Conservation (phyloP, 2,888 invertebrate species). For the Coenonympha glycerion region DNA sequence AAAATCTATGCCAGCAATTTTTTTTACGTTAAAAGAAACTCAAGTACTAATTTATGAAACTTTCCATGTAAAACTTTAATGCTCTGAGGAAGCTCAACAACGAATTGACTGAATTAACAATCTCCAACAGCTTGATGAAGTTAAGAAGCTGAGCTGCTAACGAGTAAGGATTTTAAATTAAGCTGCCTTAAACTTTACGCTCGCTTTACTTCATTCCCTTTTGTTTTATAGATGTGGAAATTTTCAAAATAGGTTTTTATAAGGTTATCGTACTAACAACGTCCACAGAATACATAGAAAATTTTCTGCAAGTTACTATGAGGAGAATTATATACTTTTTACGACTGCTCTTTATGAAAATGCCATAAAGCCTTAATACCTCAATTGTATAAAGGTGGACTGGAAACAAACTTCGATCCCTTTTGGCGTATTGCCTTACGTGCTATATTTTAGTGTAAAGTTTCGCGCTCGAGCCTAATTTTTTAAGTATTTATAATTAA, state of each 20-base stretch:
- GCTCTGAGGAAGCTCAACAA: background rate
- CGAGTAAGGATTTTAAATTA: constrained; percentile 13
- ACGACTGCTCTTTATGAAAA: no score
- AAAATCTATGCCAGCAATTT: background rate
- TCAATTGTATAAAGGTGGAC: no score
- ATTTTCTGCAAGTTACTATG: no score
- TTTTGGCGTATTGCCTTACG: no score
- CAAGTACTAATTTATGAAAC: background rate
- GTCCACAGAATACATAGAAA: background rate
- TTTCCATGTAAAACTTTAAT: constrained; percentile 1
- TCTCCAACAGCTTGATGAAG: constrained; percentile 11
- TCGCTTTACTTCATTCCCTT: background rate
- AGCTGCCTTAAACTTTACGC: background rate
- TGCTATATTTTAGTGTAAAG: no score
- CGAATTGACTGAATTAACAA: constrained; percentile 8
- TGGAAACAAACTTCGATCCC: no score
- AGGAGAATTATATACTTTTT: no score
- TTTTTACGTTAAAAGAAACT: background rate
- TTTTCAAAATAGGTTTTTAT: background rate
- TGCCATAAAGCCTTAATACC: no score
- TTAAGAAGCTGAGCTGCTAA: constrained; percentile 13
- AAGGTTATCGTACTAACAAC: background rate
- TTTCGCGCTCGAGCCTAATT: no score
- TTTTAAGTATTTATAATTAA: no score
- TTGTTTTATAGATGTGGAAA: background rate